These are phyloP conservation scores for Ceuthmochares aereus DNA, from an alignment of 2,113 vertebrate genomes.

Conservation along the genomic window DNA sequence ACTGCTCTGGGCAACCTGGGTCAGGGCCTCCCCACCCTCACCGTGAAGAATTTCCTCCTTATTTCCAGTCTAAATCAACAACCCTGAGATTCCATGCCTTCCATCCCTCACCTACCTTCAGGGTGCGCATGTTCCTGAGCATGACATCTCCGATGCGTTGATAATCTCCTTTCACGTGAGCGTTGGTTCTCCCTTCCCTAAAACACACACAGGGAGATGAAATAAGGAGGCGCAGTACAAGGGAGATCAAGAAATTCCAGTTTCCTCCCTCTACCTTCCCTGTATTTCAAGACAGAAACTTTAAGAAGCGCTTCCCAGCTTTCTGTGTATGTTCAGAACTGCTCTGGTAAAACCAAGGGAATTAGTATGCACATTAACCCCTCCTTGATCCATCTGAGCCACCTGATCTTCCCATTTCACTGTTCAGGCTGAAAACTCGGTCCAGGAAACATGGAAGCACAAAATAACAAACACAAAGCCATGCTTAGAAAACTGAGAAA, in stretches of 20 bases:
- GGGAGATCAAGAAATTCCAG: neutral
- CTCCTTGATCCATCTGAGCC: neutral
- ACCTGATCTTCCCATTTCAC: neutral
- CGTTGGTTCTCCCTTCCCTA: conserved; percentile 89
- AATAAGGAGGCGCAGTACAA: neutral
- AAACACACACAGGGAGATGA: neutral
- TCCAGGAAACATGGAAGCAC: neutral
- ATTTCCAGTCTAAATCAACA: no score
- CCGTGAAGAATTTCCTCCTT: no score
- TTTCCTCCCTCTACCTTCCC: neutral
- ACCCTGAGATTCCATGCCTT: no score
- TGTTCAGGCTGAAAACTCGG: neutral
- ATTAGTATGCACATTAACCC: neutral
- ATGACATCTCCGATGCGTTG: conserved; percentile 93
- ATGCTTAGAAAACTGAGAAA: neutral
- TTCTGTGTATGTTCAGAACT: neutral
- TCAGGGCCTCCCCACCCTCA: no score
- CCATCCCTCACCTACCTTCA: conserved; percentile 85
- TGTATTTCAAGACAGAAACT: neutral
- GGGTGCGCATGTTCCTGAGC: conserved; percentile 87
- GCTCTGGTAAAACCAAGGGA: neutral
- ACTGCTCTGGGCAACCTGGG: no score
- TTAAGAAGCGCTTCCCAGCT: accelerated
- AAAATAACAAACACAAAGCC: neutral
- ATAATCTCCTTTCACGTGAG: conserved; percentile 80